Conservation (phyloP, 2,113 vertebrate species). For the Sturnus vulgaris region DNA sequence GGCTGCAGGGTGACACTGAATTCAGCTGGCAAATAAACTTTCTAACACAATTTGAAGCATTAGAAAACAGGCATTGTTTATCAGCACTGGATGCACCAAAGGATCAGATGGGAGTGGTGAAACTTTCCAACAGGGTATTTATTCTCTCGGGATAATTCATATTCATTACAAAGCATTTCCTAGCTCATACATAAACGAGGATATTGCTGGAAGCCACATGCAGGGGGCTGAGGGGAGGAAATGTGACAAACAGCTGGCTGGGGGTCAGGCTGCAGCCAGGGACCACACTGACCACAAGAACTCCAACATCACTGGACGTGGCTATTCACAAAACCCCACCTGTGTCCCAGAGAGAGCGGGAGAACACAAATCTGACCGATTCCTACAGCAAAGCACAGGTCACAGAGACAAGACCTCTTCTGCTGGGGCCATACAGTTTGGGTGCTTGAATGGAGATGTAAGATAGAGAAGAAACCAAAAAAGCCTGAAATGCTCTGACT, state of each 20-base stretch:
- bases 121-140: not conserved
- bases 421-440: fast-evolving
- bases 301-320: fast-evolving
- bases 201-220: not conserved
- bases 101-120: not conserved
- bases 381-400: not conserved
- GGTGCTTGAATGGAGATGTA: not conserved
- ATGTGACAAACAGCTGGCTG: not conserved
- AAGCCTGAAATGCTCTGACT: not conserved
- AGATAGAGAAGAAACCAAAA: not conserved
- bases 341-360: not conserved
- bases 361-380: not conserved
- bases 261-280: not conserved
- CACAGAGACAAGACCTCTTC: not conserved
- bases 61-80: not conserved
- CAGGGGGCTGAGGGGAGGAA: not conserved
- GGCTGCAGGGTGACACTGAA: not conserved
- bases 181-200: not conserved
- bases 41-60: not conserved
- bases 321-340: fast-evolving
- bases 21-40: not conserved
- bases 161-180: not conserved
- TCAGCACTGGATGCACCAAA: not conserved
- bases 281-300: fast-evolving
- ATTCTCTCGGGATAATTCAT: not conserved